Base-by-base conservation (phyloP, 2,888 invertebrate genomes). In the Rhyacophila evoluta region DNA sequence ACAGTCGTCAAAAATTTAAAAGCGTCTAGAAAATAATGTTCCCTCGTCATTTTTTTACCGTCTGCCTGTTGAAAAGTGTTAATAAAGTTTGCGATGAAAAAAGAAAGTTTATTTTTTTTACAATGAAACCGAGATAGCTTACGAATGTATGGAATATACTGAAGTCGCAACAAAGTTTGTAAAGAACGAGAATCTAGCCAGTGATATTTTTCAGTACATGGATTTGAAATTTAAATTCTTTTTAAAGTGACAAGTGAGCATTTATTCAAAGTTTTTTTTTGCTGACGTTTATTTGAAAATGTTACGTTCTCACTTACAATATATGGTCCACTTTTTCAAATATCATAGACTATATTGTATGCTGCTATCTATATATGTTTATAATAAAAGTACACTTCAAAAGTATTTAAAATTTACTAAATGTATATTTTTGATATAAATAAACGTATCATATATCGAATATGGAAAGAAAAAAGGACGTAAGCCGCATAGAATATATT, bases 11-110 rank as follows among this genome's bases (percentile, higher is more conserved):
- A 55, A 55, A 55, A 19, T 55, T 55, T 55, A 55, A 55, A 41
- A 55, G 55, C 55, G 55, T 25, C 55, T 55, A 55, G 55, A 55
- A 55, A 55, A 55, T 55, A 55, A 55, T 55, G 19, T 55, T 55
- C 55, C 10, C 25, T 6, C 55, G 55, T 55, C 55, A 55, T 55
- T 55, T 55, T 55, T 55, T 55, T 55, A 55, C 55, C 19, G 55
- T 55, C 55, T 55, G 55, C 55, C 55, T 55, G 55, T 19, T 55
- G 10, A 19, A 55, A 55, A 55, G 55, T 55, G 28, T 38, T 25
- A 71, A 38, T 75, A 19, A 69, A 33, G 12, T 29, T 69, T 28
- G 69, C 69, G 69, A 28, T 15, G 15, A 41, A 41, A 28, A 69
- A 29, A 69, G 28, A 69, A 12, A 28, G 12, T 28, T 28, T 25